Evolutionary conservation across 2,888 invertebrate species (phyloP), one percentile per base, ranked within the genome.

Genomic region (Harmothoe impar): DNA sequence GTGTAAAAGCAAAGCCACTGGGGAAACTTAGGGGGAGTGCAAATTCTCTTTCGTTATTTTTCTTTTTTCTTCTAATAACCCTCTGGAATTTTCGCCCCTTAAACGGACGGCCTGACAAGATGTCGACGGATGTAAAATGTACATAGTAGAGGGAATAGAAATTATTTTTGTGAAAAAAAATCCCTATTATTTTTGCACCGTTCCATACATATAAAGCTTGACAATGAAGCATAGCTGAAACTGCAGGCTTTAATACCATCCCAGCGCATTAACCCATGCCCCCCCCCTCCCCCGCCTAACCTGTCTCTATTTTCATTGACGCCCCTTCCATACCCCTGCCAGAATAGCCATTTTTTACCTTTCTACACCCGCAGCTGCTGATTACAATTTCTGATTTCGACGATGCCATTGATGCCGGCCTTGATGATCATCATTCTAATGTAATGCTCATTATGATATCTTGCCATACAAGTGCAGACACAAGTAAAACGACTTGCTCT

Each of bases 91-190:
- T 29, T 29, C 31, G 25, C 72, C 72, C 72, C 72, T 29, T 7
- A 29, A 25, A 72, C 25, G 31, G 72, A 72, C 29, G 72, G 72
- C 72, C 72, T 29, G 72, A 29, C 72, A 23, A 15, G 10, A 23
- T n/a, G 81, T 33, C n/a, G 33, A 81, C n/a, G 81, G 43, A 81
- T 81, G 81, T 81, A 81, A 43, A 81, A 35, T 81, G 81, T 81
- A 81, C 81, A 81, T 81, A 81, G n/a, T 20, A 81, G 81, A 81
- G 33, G 1, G 20, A 43, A 43, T 7, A 33, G 43, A 81, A 72
- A n/a, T n/a, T 81, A 81, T 81, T 81, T 81, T 81, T 81, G 81
- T 81, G 81, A 81, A 81, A 23, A 33, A 0, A 25, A 3, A 81
- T 43, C 25, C 25, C 12, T 81, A 35, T 81, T 81, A n/a, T 20